Evolutionary conservation across 2,888 invertebrate species (phyloP).

Genomic region (Aspidiotus destructor): DNA sequence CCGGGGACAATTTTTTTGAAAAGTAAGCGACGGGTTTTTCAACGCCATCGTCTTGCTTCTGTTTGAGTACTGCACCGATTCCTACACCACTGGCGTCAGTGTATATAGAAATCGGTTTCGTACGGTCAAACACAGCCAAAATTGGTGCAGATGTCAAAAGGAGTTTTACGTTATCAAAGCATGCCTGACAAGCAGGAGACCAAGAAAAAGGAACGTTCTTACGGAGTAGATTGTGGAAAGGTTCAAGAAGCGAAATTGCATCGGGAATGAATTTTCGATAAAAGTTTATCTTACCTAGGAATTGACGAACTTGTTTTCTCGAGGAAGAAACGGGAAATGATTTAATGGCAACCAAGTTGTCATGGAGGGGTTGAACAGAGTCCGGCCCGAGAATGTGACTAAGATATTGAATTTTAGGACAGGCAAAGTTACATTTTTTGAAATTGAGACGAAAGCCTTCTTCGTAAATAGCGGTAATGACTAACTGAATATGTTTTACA

Average conservation of each 20-base stretch:
- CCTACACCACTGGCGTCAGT: conserved; percentile 37
- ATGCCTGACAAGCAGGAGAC: conserved; percentile 35
- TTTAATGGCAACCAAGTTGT: conserved; percentile 1
- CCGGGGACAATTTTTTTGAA: conserved; percentile 37
- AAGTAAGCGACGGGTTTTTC: conserved; percentile 37
- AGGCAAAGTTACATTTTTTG: background rate
- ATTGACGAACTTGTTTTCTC: conserved; percentile 1
- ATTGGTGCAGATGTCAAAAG: conserved; percentile 34
- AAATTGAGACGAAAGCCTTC: conserved; percentile 2
- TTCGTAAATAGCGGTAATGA: background rate
- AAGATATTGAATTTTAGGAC: background rate
- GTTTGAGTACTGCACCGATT: conserved; percentile 37
- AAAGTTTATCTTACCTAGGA: conserved; percentile 33
- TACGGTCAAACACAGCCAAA: conserved; percentile 34
- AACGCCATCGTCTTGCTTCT: conserved; percentile 35
- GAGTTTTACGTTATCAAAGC: conserved; percentile 29
- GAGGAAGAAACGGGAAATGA: background rate
- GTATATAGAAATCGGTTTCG: conserved; percentile 35
- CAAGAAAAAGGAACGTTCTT: conserved; percentile 35
- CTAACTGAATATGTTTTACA: background rate
- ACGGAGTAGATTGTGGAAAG: conserved; percentile 29
- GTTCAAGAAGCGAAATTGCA: conserved; percentile 1
- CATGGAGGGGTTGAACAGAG: background rate
- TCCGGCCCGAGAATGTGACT: background rate
- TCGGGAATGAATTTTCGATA: conserved; percentile 32